Percentiles rank a stretch among this genome's conserved stretches.
Evolutionary conservation across 2,113 vertebrate species (phyloP).

Genomic region (Uropsilus gracilis): DNA sequence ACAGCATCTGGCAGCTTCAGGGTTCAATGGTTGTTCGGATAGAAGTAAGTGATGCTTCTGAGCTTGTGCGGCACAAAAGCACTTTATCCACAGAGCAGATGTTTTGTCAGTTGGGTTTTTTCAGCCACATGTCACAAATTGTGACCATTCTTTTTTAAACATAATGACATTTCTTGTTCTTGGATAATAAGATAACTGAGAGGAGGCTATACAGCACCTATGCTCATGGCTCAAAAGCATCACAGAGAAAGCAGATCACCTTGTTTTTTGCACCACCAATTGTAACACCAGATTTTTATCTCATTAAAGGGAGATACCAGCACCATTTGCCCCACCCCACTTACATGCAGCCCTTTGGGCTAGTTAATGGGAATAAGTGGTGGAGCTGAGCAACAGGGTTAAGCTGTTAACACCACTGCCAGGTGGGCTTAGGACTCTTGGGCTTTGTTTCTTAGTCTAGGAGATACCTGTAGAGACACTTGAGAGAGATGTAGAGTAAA

Average conservation of each 20-base stretch:
- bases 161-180: background rate
- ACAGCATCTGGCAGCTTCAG: background rate
- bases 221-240: background rate
- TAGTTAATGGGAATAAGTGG: too few relatives aligned
- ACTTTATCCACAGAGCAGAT: rapidly evolving
- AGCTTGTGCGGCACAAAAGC: rapidly evolving
- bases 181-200: background rate
- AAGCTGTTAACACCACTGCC: too few relatives aligned
- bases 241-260: background rate
- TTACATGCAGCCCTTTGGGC: too few relatives aligned
- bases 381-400: too few relatives aligned
- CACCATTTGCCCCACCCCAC: too few relatives aligned
- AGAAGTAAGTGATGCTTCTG: background rate
- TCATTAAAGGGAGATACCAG: too few relatives aligned
- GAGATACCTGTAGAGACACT: too few relatives aligned
- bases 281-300: background rate
- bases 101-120: background rate
- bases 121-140: background rate
- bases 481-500: too few relatives aligned
- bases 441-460: too few relatives aligned
- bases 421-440: too few relatives aligned
- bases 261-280: background rate
- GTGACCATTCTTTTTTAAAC: background rate
- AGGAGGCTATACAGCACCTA: background rate
- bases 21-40: background rate